These are phyloP conservation scores for Sibirionetta formosa DNA, from an alignment of 2,797 vertebrate genomes.

Conservation along the genomic window DNA sequence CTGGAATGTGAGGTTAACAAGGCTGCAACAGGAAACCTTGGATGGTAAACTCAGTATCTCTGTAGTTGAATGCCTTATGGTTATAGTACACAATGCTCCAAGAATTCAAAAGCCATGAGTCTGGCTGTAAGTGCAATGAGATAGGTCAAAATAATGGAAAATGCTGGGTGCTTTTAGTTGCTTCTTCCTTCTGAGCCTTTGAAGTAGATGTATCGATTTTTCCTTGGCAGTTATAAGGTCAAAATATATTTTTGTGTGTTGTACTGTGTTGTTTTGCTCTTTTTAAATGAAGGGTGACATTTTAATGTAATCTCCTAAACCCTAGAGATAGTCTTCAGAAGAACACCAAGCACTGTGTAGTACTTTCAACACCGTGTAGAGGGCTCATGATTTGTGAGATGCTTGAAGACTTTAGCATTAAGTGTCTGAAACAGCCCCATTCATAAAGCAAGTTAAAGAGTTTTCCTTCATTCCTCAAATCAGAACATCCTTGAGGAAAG, in stretches of 20 bases:
- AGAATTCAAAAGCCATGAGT: neutral
- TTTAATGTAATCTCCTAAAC: neutral
- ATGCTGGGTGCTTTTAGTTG: neutral
- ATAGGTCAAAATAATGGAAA: neutral
- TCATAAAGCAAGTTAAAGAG: neutral
- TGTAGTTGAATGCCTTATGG: neutral
- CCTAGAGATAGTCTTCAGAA: neutral
- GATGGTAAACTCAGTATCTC: neutral
- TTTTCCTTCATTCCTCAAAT: neutral
- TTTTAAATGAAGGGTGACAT: neutral
- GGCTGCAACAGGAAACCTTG: neutral
- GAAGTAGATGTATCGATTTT: neutral
- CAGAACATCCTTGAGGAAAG: neutral
- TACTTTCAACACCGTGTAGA: neutral
- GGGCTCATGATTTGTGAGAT: neutral
- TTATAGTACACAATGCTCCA: neutral
- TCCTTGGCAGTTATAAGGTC: neutral
- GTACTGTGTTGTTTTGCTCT: neutral
- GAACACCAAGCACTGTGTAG: neutral
- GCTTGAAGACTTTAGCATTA: neutral
- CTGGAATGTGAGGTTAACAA: neutral
- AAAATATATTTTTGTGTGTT: neutral
- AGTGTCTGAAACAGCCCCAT: neutral
- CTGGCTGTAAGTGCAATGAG: neutral
- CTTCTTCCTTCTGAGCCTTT: neutral